Evolutionary conservation across 2,113 vertebrate species (phyloP).

Genomic region (Loxodonta africana): DNA sequence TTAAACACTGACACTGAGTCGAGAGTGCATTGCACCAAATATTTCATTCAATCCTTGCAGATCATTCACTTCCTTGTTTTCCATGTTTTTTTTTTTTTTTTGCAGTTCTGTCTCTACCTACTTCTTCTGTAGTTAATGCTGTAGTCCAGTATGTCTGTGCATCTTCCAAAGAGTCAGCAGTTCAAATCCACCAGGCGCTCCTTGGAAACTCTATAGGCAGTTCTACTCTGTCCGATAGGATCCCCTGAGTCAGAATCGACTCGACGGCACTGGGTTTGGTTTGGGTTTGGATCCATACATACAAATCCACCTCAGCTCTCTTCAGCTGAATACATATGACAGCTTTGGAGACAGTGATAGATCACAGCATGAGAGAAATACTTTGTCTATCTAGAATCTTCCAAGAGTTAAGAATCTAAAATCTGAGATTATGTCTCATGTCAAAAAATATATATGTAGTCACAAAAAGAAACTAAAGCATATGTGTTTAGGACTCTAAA

Average conservation of each 20-base stretch:
- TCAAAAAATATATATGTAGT: background rate
- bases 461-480: background rate
- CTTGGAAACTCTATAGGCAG: no score
- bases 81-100: background rate
- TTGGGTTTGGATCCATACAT: no score
- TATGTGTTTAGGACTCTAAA: background rate
- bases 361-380: background rate
- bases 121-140: background rate
- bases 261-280: no score
- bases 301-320: background rate
- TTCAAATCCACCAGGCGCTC: no score
- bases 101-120: background rate
- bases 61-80: background rate
- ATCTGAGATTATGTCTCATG: background rate
- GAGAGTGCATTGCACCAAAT: background rate
- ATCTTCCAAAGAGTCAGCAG: background rate
- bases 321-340: background rate
- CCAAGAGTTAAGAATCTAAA: constrained; percentile 4
- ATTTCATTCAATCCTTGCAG: background rate
- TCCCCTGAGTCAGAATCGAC: no score
- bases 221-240: no score
- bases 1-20: background rate
- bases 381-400: background rate
- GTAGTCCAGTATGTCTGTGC: background rate
- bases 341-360: background rate